Base-by-base conservation (phyloP, 1,140 invertebrate species). In the Bombus consobrinus region DNA sequence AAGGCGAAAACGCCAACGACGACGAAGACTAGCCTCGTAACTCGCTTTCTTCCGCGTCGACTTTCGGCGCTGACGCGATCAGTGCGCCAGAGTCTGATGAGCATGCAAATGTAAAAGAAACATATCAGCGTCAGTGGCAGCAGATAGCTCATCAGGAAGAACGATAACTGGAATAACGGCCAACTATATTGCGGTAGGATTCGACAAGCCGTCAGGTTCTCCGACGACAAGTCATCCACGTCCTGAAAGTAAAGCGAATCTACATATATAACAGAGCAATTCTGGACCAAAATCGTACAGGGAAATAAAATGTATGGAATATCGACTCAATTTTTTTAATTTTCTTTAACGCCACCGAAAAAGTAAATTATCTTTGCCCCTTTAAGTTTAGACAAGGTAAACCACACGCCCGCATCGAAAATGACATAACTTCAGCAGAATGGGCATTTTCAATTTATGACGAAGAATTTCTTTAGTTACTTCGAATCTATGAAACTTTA, bases 1-100 rank as follows among this genome's bases (percentile, higher is more conserved):
- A 99, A 96, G 18, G 98, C 98, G 94, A 99, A 99, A 53, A 99
- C 98, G 37, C 98, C 97, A 1, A 99, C 98, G 28, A 99, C 98
- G 37, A 99, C 97, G 62, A 99, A 96, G 13, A 99, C 98, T 97
- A 99, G 98, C 85, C 98, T 96, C 1, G 98, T 99, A 2, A 99
- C 99, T 85, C 98, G 96, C 94, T 97, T 97, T 94, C 98, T 98
- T 47, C 98, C 98, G 89, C 98, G 96, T 72, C 98, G 95, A 75
- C 96, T 97, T 92, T 98, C 97, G 3, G 96, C 96, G 53, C 96
- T 97, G 57, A 96, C 95, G 1, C 98, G 97, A 41, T 97, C 96
- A 83, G 97, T 97, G 93, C 98, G 97, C 98, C 98, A 99, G 82
- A 99, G 96, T 72, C 98, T 96, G 83, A 97, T 96, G 90, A 99